Percentiles rank a stretch among this genome's conserved stretches.
Evolutionary conservation across 2,888 invertebrate genomes (phyloP).

Genomic region (Mythimna vitellina): DNA sequence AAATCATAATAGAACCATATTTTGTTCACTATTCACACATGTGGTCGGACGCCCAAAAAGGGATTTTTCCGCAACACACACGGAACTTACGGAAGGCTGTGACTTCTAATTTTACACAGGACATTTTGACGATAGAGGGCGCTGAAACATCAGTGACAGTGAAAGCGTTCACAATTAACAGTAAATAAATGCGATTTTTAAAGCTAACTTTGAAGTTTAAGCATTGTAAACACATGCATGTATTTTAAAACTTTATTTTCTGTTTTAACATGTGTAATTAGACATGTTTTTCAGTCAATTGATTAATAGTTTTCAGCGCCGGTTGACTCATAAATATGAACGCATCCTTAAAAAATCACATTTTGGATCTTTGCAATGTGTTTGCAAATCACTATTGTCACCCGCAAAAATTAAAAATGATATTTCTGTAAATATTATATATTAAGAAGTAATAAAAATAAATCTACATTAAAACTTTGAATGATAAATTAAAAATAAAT

Average conservation of each 20-base stretch:
- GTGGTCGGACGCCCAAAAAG: conserved; percentile 93
- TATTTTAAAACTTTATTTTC: accelerated
- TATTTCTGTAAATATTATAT: background rate
- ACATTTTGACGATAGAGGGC: conserved; percentile 86
- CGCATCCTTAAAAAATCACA: conserved; percentile 73
- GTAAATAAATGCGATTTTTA: conserved; percentile 14
- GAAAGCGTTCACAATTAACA: conserved; percentile 74
- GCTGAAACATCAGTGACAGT: conserved; percentile 73
- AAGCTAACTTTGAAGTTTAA: background rate
- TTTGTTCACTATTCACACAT: conserved; percentile 91
- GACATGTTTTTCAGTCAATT: conserved; percentile 1
- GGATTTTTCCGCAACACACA: conserved; percentile 92
- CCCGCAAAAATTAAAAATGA: conserved; percentile 27
- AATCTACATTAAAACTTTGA: background rate
- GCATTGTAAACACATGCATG: accelerated
- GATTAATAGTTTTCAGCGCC: background rate
- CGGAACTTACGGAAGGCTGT: conserved; percentile 90
- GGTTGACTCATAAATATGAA: conserved; percentile 58
- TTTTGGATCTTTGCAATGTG: conserved; percentile 66
- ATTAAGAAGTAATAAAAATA: background rate
- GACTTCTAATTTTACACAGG: conserved; percentile 89
- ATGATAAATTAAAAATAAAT: background rate
- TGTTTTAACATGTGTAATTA: background rate
- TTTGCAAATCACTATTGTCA: conserved; percentile 47
- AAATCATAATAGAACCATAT: conserved; percentile 88